A percentile compares a stretch with the other conserved stretches of the same genome.
Conservation (phyloP, 2,113 vertebrate species). For the Ailuropoda melanoleuca region DNA sequence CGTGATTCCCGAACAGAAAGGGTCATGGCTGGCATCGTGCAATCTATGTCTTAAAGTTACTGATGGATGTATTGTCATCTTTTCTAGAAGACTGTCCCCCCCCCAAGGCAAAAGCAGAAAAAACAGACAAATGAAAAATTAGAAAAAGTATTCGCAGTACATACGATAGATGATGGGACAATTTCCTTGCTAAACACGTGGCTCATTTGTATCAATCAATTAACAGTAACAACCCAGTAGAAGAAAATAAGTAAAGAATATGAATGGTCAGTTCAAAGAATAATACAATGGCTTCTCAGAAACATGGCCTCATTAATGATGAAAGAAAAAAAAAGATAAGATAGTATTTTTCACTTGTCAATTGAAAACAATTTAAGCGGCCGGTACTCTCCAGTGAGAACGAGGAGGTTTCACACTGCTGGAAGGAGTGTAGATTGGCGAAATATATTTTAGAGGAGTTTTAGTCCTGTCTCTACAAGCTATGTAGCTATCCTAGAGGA, state of each 20-base stretch:
- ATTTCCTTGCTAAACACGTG: slow-evolving; percentile 8
- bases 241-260: slow-evolving; percentile 11
- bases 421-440: neutral
- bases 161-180: neutral
- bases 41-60: neutral
- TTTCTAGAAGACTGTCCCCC: neutral
- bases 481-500: neutral
- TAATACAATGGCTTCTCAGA: neutral
- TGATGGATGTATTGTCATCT: neutral
- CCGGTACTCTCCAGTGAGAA: neutral
- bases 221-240: neutral
- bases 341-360: neutral
- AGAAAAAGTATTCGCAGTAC: neutral
- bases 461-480: neutral
- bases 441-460: neutral
- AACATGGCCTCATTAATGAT: neutral
- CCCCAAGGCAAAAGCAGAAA: neutral
- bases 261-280: neutral
- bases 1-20: neutral
- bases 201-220: neutral
- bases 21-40: neutral
- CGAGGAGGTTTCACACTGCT: neutral
- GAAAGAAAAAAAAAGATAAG: neutral
- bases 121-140: neutral
- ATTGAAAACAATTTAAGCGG: neutral